Conservation (phyloP, 2,797 vertebrate genomes). For the Linurgus olivaceus region DNA sequence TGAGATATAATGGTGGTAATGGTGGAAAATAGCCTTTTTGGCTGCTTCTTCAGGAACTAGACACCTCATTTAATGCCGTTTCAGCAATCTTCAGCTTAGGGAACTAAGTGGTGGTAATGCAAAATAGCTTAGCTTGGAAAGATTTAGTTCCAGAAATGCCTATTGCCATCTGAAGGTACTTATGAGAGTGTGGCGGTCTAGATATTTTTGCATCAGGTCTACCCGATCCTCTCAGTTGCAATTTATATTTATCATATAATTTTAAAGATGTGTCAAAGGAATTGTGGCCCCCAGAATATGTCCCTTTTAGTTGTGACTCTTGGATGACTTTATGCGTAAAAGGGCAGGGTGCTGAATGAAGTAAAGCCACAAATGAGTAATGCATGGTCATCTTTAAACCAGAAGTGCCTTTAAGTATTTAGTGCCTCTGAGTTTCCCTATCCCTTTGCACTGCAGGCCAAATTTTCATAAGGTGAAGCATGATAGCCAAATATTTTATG, state of each 20-base stretch:
- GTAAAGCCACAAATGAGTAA: conserved; percentile 13
- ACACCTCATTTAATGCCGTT: neutral
- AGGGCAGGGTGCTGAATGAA: neutral
- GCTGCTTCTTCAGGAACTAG: neutral
- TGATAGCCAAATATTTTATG: neutral
- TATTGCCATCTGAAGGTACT: conserved; percentile 34
- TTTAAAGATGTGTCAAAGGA: conserved; percentile 20
- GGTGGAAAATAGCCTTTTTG: neutral
- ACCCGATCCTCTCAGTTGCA: neutral
- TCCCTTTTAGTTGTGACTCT: conserved; percentile 12
- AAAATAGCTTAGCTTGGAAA: neutral
- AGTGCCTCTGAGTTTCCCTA: neutral
- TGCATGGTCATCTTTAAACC: conserved; percentile 12
- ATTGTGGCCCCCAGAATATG: neutral
- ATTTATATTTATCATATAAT: neutral
- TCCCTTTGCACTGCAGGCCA: neutral
- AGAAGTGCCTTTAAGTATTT: neutral
- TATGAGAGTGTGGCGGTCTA: neutral
- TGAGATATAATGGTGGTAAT: neutral
- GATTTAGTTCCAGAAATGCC: conserved; percentile 9
- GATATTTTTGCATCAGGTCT: neutral
- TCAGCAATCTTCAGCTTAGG: neutral
- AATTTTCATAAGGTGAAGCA: neutral
- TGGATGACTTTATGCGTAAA: conserved; percentile 20
- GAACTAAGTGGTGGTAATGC: neutral